phyloP scores from a whole-genome alignment of 1,140 invertebrate species.

The Saccostrea cuccullata region DNA sequence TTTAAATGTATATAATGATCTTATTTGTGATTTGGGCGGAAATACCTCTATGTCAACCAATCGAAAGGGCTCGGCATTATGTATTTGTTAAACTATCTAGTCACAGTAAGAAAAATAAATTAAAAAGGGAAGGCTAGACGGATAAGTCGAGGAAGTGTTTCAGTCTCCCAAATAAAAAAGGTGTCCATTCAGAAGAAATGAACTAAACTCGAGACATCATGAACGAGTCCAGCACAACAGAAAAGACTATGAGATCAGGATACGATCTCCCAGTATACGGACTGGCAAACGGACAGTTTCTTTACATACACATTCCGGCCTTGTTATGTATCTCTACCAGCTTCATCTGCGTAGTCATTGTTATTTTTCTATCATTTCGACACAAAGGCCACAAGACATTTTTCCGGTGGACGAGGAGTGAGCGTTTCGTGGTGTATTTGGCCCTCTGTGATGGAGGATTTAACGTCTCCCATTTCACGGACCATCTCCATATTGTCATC shows the following conservation, averaged over 20 bases:
- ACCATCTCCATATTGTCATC: constrained; percentile 48
- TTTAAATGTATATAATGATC: not conserved
- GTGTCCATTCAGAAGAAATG: not conserved
- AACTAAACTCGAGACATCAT: not conserved
- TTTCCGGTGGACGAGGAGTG: constrained; percentile 50
- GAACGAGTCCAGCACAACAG: not conserved
- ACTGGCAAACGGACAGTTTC: constrained; percentile 49
- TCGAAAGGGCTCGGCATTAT: not conserved
- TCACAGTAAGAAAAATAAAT: not conserved
- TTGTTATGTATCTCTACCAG: constrained; percentile 34
- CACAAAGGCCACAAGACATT: constrained; percentile 38
- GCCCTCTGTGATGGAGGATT: constrained; percentile 54
- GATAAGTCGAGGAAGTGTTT: constrained; percentile 6
- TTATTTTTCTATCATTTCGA: constrained; percentile 38
- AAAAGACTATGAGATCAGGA: not conserved
- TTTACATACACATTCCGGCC: constrained; percentile 49
- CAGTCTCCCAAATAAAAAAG: not conserved
- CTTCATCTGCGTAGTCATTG: constrained; percentile 32
- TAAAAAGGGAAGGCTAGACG: not conserved
- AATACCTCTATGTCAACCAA: not conserved
- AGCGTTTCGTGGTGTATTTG: constrained; percentile 53
- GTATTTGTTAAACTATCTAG: not conserved
- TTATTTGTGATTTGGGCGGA: not conserved
- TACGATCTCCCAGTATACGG: constrained; percentile 53
- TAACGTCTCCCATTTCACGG: constrained; percentile 52